Conservation (phyloP, 2,113 vertebrate species). For the Scomber japonicus region DNA sequence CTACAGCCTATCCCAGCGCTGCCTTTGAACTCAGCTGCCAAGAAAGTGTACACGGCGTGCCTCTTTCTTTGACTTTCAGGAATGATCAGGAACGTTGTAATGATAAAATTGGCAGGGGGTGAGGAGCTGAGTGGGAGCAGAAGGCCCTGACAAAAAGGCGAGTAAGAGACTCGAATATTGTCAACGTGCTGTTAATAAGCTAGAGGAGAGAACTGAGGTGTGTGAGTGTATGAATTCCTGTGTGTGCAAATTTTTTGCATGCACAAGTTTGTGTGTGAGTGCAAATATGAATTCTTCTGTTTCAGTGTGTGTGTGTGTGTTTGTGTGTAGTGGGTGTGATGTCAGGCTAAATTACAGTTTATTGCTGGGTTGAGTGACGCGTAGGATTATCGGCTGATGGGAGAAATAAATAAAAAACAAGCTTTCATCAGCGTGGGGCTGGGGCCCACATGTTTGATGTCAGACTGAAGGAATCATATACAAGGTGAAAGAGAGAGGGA, state of each 20-base stretch:
- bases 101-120: constrained; percentile 71
- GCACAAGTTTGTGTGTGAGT: constrained; percentile 11
- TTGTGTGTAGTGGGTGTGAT: constrained; percentile 53
- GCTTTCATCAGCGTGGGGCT: constrained; percentile 72
- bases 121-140: constrained; percentile 63
- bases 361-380: constrained; percentile 81
- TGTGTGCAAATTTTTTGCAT: constrained; percentile 31
- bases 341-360: constrained; percentile 76
- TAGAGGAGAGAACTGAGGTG: constrained; percentile 38
- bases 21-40: constrained; percentile 83
- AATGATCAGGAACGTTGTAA: constrained; percentile 80
- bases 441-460: constrained; percentile 73
- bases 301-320: constrained; percentile 21
- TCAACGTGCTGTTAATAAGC: constrained; percentile 79
- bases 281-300: constrained; percentile 52
- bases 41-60: constrained; percentile 68
- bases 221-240: constrained; percentile 54
- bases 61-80: constrained; percentile 71
- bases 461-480: constrained; percentile 58
- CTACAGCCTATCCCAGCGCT: constrained; percentile 47
- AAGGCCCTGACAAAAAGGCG: constrained; percentile 63
- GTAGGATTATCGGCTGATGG: constrained; percentile 69
- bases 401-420: constrained; percentile 60
- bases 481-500: constrained; percentile 47
- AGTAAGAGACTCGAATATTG: constrained; percentile 67